Base-by-base conservation (phyloP, 92 coral and sea anemone genomes). In the Palythoa heliodiscus region DNA sequence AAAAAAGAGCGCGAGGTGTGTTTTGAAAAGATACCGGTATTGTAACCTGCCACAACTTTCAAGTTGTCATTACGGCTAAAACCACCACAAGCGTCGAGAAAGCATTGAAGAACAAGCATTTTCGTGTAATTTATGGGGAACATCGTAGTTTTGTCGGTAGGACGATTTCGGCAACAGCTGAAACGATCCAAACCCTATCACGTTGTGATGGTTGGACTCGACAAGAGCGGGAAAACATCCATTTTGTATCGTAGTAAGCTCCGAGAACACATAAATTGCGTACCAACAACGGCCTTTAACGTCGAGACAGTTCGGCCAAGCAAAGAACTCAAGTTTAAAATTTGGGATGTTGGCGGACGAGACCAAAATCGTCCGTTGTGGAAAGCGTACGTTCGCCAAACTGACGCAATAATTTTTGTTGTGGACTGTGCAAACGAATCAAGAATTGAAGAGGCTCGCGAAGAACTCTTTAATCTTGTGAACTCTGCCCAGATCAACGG, bases 301-400 rank as follows among this genome's bases (percentile, higher is more conserved):
- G 99, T 97, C 24, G 99, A 97, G 87, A 92, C 93, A 58, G 92
- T 97, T 48, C 90, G 95, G 20, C 97, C 95, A 13, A 91, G 92
- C 61, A 97, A 97, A 81, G 95, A 93, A 87, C 72, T 94, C 39
- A 88, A 93, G 66, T 97, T 86, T 75, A 97, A 95, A 85, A 90
- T 97, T 71, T 97, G 99, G 99, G 99, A 97, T 83, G 92, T 97
- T 4, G 93, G 98, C 37, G 99, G 99, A 82, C 87, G 98, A 57
- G 99, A 97, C n/a, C 94, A 95, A 39, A 94, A 92, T 47, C 92
- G 99, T 1, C 99, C 99, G 37, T 89, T 97, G 54, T 97, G 99
- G 99, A 94, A 91, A 75, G 98, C 99, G 11, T 95, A 94, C 66
- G 99, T 88, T 29, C 92, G 99, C 22, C 92, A 91, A 37, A 90